These are phyloP conservation scores for Cnemophilus loriae DNA, from an alignment of 2,113 vertebrate genomes.

Conservation along the genomic window DNA sequence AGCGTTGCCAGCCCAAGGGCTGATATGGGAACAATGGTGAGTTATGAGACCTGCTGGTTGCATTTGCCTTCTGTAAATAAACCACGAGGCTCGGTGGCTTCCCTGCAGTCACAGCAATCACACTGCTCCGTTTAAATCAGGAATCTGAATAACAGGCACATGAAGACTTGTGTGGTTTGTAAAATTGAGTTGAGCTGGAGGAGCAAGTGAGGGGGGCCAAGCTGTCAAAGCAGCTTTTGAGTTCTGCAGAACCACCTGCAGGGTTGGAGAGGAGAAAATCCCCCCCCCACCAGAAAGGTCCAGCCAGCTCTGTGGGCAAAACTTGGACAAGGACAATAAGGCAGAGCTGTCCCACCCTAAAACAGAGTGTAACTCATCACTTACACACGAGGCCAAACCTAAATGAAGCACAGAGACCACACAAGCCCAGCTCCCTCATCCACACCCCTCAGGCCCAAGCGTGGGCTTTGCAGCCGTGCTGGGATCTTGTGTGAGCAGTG, in stretches of 20 bases:
- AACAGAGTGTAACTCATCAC: neutral
- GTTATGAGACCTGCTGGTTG: conserved; percentile 13
- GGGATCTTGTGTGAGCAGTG: neutral
- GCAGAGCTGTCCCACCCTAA: neutral
- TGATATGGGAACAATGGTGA: conserved; percentile 38
- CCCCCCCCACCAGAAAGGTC: neutral
- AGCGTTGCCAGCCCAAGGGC: neutral
- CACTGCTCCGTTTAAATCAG: neutral
- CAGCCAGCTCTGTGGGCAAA: neutral
- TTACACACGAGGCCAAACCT: neutral
- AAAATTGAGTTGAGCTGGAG: neutral
- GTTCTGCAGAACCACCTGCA: neutral
- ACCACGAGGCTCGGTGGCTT: neutral
- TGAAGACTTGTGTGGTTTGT: neutral
- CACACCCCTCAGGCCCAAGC: accelerated
- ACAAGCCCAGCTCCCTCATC: neutral
- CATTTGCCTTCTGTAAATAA: conserved; percentile 46
- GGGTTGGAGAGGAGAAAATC: neutral
- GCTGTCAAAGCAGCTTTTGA: neutral
- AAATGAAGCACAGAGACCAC: neutral
- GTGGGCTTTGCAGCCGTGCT: neutral
- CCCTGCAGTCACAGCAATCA: conserved; percentile 2
- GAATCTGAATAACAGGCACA: neutral
- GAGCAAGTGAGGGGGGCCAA: neutral
- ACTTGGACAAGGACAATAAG: neutral